These are phyloP conservation scores for Gambusia yucatana DNA, from an alignment of 2,797 vertebrate species.

Conservation along the genomic window DNA sequence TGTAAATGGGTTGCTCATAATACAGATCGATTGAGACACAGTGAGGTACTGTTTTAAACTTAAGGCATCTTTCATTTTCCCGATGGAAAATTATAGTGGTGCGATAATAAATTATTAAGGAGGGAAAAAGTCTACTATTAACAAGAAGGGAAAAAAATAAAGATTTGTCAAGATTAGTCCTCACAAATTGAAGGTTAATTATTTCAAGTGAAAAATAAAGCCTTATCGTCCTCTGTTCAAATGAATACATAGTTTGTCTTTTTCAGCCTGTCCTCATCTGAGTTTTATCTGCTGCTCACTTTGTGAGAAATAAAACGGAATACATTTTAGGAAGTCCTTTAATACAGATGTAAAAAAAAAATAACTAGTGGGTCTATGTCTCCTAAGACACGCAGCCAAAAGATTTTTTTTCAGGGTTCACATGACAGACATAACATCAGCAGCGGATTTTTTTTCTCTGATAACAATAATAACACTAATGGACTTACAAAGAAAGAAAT, in stretches of 20 bases:
- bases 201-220: neutral
- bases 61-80: neutral
- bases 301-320: neutral
- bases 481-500: neutral
- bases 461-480: too few relatives aligned
- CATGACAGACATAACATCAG: neutral
- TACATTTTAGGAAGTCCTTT: neutral
- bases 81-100: neutral
- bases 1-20: neutral
- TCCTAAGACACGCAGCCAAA: neutral
- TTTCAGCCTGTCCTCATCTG: neutral
- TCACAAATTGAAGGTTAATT: neutral
- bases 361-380: neutral
- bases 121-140: neutral
- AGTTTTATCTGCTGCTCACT: neutral
- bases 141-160: neutral
- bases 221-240: neutral
- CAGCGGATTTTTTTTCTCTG: neutral
- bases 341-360: neutral
- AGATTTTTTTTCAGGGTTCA: neutral
- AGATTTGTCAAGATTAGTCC: neutral
- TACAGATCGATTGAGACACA: neutral
- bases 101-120: neutral
- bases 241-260: neutral
- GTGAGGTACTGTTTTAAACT: neutral